phyloP scores from a whole-genome alignment of 2,888 invertebrate species.

The Magallana nippona region DNA sequence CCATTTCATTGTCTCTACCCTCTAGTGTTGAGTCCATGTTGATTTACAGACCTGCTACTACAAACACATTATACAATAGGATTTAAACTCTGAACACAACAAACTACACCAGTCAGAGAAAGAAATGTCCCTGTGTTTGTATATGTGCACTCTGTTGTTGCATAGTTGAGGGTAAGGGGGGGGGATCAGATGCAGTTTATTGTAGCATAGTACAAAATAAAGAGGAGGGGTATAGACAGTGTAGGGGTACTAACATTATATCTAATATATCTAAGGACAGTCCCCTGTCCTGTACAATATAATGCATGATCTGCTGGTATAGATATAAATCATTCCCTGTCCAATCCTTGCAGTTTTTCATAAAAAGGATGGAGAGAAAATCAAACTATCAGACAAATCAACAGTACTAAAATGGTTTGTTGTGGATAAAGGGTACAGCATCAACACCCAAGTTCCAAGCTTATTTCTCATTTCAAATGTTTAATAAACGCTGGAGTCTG shows the following conservation, averaged over 20 bases:
- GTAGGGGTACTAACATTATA: too few relatives aligned
- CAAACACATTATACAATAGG: not conserved
- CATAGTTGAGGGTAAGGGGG: too few relatives aligned
- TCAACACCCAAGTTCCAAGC: not conserved
- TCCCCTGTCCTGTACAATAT: too few relatives aligned
- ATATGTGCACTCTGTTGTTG: too few relatives aligned
- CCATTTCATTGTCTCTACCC: not conserved
- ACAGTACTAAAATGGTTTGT: not conserved
- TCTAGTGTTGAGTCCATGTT: slow-evolving; percentile 16
- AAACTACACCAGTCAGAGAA: too few relatives aligned
- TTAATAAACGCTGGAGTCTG: not conserved
- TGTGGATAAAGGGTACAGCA: not conserved
- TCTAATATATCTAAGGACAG: too few relatives aligned
- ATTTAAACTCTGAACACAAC: slow-evolving; percentile 1
- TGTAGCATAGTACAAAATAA: too few relatives aligned
- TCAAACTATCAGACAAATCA: not conserved
- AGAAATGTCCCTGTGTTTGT: too few relatives aligned
- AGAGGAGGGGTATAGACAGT: too few relatives aligned
- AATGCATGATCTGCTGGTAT: too few relatives aligned
- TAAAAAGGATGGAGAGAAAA: not conserved
- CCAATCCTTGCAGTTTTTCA: not conserved
- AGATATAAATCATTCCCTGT: not conserved
- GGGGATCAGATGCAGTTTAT: too few relatives aligned
- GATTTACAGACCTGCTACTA: slow-evolving; percentile 2
- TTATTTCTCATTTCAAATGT: slow-evolving; percentile 5